phyloP scores from a whole-genome alignment of 2,113 vertebrate genomes.

The Camelus dromedarius region DNA sequence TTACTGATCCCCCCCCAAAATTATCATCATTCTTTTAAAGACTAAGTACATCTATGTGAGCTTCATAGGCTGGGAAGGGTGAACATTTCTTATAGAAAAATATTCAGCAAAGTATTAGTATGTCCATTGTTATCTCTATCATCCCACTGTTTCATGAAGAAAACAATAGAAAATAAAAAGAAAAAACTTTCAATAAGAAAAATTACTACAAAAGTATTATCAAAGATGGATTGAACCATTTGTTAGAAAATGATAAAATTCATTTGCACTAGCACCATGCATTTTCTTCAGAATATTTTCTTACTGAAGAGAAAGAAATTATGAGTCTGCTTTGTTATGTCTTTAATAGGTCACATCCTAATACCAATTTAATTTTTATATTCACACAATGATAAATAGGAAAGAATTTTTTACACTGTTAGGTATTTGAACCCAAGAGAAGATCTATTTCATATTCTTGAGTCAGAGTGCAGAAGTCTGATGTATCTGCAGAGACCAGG shows the following conservation, averaged over 20 bases:
- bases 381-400: slow-evolving; percentile 58
- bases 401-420: slow-evolving; percentile 65
- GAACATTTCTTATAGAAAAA: neutral
- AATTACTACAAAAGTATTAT: neutral
- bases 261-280: neutral
- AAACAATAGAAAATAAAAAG: neutral
- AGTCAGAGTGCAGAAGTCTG: slow-evolving; percentile 83
- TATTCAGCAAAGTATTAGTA: neutral
- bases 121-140: neutral
- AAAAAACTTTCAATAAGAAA: neutral
- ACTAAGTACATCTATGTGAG: neutral
- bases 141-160: neutral
- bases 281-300: neutral
- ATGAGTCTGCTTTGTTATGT: neutral
- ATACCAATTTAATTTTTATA: slow-evolving; percentile 59
- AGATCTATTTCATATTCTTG: slow-evolving; percentile 80
- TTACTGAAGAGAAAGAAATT: neutral
- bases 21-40: neutral
- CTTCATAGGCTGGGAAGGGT: neutral
- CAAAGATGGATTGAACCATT: neutral
- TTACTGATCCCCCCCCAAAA: too few relatives aligned
- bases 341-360: slow-evolving; percentile 10
- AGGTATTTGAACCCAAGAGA: slow-evolving; percentile 80
- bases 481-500: slow-evolving; percentile 80
- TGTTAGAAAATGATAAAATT: neutral